These are phyloP conservation scores for Felis chaus DNA, from an alignment of 2,113 vertebrate species.

Conservation along the genomic window DNA sequence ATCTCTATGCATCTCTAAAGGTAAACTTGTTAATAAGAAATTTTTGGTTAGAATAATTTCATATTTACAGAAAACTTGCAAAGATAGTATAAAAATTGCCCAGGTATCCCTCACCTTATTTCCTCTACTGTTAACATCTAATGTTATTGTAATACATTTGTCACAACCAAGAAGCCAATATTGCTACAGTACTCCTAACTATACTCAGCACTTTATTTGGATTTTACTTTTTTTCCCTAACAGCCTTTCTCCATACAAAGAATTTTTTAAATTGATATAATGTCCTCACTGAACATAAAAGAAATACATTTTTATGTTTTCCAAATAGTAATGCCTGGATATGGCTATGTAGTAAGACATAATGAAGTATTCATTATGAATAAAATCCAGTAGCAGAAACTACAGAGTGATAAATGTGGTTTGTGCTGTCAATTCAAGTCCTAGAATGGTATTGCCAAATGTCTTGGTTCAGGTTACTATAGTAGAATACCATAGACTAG, in stretches of 20 bases:
- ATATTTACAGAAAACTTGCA: background rate
- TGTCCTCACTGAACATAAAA: background rate
- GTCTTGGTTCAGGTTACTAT: background rate
- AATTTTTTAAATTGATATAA: background rate
- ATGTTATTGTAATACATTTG: background rate
- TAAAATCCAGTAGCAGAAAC: background rate
- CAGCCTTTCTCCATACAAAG: background rate
- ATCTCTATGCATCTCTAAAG: background rate
- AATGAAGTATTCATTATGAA: background rate
- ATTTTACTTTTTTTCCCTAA: constrained; percentile 27
- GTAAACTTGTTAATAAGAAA: background rate
- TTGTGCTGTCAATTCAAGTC: background rate
- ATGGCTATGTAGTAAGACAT: background rate
- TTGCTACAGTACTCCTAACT: background rate
- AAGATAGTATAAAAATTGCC: background rate
- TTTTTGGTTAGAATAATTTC: constrained; percentile 23
- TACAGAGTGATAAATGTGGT: background rate
- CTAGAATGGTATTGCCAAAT: background rate
- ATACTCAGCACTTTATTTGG: background rate
- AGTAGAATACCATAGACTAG: background rate
- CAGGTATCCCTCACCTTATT: background rate
- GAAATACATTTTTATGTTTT: background rate
- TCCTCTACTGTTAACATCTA: background rate
- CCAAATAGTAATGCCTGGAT: background rate
- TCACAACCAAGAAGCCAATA: background rate